Evolutionary conservation across 2,888 invertebrate species (phyloP), one percentile per base, ranked within the genome.

Genomic region (Drosophila macrospina): DNA sequence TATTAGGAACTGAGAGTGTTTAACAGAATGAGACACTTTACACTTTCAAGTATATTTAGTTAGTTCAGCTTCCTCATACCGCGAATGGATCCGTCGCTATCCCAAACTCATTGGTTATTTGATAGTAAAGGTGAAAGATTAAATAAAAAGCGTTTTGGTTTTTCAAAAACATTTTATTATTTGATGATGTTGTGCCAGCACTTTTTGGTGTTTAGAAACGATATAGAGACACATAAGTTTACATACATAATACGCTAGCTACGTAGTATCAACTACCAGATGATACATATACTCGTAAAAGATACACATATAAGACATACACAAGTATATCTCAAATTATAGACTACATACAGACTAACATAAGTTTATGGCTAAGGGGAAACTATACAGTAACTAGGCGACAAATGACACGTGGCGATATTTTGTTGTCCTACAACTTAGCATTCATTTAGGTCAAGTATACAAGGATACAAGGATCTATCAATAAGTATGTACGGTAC

Each of bases 201-300:
- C 91, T 90, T 90, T 90, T 90, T 90, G 90, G 90, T 90, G 90
- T 85, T 74, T 79, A 74, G 67, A 84, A 86, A 83, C 84, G 69
- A 81, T 86, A 77, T 81, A 86, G 70, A 81, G 74, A 78, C 80
- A 77, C 74, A 70, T 74, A 73, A 57, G 64, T 63, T 60, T 73
- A 72, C 68, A 68, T 64, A 75, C 54, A 76, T 76, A 72, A 75
- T 74, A 74, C 76, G 44, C 74, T 74, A 71, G 71, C 74, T 74
- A 75, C 57, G 34, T 51, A 65, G 37, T 16, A 63, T 36, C 28
- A 63, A 59, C 59, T 59, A 50, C 20, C 51, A 51, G 20, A 59
- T 56, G 20, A 59, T 56, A 68, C 51, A 59, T 28, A 74, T 54
- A 80, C 56, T 30, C 16, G 34, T 28, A 44, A 39, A 15, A 5